Base-by-base conservation (phyloP, 1,140 invertebrate genomes). In the Leptinotarsa undecemlineata region DNA sequence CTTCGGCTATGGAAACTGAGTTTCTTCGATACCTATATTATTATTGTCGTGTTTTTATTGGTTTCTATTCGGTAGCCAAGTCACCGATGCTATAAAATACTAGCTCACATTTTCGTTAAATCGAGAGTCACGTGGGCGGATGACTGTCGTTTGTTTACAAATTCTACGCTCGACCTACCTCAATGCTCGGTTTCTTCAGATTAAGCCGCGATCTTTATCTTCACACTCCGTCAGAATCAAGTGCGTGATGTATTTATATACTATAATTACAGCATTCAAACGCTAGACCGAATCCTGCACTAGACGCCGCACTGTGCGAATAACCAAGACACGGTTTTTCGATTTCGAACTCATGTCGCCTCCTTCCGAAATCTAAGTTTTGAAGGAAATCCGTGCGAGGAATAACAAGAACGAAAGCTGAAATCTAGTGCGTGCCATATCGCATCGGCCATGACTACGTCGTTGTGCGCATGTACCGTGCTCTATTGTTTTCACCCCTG, bases 371-470 rank as follows among this genome's bases (percentile, higher is more conserved):
- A 71, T 71, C 26, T 60, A 57, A 71, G 60, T 26, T 71, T 61
- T 26, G 33, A 33, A 21, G 20, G 21, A 73, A 76, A 71, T 76
- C 75, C 69, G 66, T 71, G 72, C 71, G 42, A 69, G 71, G 71
- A 73, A 73, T 76, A 67, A 67, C 57, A 74, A 73, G 64, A 72
- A 74, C 62, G 68, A 69, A 72, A 68, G 69, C 69, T 67, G 72
- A 60, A 71, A 57, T 60, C 15, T 48, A 69, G 48, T 76, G 75
- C 77, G 77, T 78, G 75, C 72, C 74, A 70, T 78, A 77, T 77
- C 72, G 74, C 63, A 70, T 74, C 78, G 71, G 78, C 78, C 78
- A 79, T 79, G 73, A 79, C 76, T 73, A 48, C 64, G 71, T 63
- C 67, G 33, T 64, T 63, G 63, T 61, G 69, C 69, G 69, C 74